Evolutionary conservation across 2,113 vertebrate genomes (phyloP).

Genomic region (Seriola dumerili): DNA sequence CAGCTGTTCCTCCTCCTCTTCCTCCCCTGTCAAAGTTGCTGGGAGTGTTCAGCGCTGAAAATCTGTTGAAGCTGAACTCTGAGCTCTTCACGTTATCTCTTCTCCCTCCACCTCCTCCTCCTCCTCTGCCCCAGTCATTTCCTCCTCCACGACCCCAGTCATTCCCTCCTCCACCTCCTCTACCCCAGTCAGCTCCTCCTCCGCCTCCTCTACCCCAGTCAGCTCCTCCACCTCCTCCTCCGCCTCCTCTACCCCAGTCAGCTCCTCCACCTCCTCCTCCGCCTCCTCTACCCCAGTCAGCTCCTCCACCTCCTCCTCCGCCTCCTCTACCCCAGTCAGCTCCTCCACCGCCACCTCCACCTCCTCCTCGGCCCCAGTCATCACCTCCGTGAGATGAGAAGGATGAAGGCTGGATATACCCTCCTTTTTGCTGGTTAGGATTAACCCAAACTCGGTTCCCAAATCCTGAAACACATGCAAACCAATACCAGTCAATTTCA

Average conservation of each 20-base stretch:
- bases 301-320: slow-evolving; percentile 72
- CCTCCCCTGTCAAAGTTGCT: slow-evolving; percentile 67
- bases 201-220: slow-evolving; percentile 64
- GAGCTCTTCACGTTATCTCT: slow-evolving; percentile 73
- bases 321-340: slow-evolving; percentile 58
- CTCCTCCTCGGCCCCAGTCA: slow-evolving; percentile 63
- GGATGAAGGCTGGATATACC: slow-evolving; percentile 86
- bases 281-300: slow-evolving; percentile 44
- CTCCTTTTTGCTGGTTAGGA: slow-evolving; percentile 83
- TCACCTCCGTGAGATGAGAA: slow-evolving; percentile 82
- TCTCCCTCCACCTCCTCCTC: slow-evolving; percentile 75
- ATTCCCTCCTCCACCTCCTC: neutral
- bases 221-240: slow-evolving; percentile 64
- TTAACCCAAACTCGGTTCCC: slow-evolving; percentile 87
- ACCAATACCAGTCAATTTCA: neutral
- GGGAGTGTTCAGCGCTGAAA: slow-evolving; percentile 73
- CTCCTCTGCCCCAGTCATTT: slow-evolving; percentile 11
- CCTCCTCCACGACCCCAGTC: slow-evolving; percentile 58
- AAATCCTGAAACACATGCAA: slow-evolving; percentile 70
- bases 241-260: slow-evolving; percentile 59
- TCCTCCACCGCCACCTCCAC: neutral
- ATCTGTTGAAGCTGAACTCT: slow-evolving; percentile 86
- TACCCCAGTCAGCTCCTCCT: slow-evolving; percentile 51
- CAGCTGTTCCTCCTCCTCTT: slow-evolving; percentile 72
- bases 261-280: slow-evolving; percentile 77